Evolutionary conservation across 2,797 vertebrate species (phyloP).

Genomic region (Ctenopoma multispine): DNA sequence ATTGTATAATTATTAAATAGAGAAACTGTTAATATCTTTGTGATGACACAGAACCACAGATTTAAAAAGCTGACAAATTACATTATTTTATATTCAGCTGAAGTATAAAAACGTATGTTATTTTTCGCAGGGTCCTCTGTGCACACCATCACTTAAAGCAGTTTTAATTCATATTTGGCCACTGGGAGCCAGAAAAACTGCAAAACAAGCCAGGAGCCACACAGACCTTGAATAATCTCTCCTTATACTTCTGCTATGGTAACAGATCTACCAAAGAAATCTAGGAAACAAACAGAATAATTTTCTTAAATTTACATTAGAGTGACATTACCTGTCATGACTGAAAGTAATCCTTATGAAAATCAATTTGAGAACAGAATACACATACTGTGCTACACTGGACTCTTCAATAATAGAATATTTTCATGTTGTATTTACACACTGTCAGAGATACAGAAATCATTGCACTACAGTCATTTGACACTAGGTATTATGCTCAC

Average conservation of each 20-base stretch:
- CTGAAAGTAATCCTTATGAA: neutral
- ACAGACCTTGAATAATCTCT: neutral
- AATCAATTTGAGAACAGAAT: neutral
- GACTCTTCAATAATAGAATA: neutral
- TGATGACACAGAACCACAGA: neutral
- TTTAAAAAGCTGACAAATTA: neutral
- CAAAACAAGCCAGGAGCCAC: neutral
- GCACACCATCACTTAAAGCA: neutral
- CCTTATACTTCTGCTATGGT: neutral
- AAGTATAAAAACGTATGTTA: neutral
- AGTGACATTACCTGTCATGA: neutral
- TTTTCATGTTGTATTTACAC: neutral
- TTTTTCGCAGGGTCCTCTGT: neutral
- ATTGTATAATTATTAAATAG: neutral
- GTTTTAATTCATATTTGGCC: conserved; percentile 1
- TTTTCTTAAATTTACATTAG: neutral
- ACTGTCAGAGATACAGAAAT: neutral
- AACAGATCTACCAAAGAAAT: too few species aligned
- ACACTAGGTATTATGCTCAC: too few species aligned
- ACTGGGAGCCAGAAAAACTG: conserved; percentile 12
- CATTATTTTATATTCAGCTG: neutral
- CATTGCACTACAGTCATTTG: too few species aligned
- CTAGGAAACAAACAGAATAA: too few species aligned
- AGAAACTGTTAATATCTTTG: neutral
- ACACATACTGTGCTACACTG: neutral